These are phyloP conservation scores for Julus scandinavius DNA, from an alignment of 2,888 invertebrate genomes.

Conservation along the genomic window DNA sequence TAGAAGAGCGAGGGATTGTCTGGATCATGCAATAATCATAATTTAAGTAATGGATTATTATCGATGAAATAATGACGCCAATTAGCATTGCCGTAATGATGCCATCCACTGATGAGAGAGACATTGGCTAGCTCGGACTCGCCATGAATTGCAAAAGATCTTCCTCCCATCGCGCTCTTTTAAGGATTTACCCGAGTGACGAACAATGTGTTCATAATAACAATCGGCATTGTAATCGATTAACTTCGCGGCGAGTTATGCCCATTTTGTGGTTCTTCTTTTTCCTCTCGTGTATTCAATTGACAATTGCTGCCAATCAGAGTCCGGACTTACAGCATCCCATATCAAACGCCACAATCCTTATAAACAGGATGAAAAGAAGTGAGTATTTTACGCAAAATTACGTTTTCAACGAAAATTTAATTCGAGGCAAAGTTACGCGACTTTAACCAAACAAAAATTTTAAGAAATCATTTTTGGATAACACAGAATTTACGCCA, in stretches of 20 bases:
- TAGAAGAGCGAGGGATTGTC: not conserved
- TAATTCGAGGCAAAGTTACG: too few species aligned
- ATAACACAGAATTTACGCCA: too few species aligned
- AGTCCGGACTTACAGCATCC: not conserved
- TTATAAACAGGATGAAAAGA: constrained; percentile 16
- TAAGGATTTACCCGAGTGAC: not conserved
- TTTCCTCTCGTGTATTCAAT: not conserved
- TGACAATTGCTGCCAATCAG: not conserved
- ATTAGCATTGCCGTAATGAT: not conserved
- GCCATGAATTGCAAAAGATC: not conserved
- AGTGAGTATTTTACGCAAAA: not conserved
- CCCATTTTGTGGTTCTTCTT: not conserved
- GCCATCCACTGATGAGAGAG: not conserved
- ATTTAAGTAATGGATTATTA: not conserved
- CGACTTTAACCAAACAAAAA: too few species aligned
- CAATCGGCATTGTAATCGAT: not conserved
- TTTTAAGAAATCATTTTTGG: too few species aligned
- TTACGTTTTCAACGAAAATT: not conserved
- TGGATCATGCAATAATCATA: not conserved
- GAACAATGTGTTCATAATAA: not conserved
- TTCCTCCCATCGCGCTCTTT: not conserved
- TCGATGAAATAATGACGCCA: not conserved
- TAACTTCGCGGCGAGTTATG: not conserved
- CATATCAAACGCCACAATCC: not conserved
- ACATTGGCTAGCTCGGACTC: not conserved